phyloP scores from a whole-genome alignment of 2,113 vertebrate species.

The Hydrolagus affinis region DNA sequence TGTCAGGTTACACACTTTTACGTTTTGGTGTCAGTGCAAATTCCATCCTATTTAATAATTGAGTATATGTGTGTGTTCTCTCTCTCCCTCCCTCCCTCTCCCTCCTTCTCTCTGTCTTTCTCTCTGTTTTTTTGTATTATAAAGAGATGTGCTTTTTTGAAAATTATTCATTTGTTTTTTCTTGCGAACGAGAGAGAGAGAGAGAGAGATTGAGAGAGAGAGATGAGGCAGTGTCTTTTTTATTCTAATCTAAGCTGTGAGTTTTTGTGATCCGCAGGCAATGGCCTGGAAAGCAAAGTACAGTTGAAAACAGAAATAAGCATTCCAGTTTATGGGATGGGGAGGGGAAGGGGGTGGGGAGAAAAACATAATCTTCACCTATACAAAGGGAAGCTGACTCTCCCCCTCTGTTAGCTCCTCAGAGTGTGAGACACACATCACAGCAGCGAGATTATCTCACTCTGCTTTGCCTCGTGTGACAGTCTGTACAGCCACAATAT shows the following conservation, averaged over 20 bases:
- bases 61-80: constrained; percentile 19
- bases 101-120: too few species aligned
- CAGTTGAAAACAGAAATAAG: too few species aligned
- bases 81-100: too few species aligned
- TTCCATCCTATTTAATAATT: constrained; percentile 33
- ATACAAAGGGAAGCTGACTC: neutral
- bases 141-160: constrained; percentile 30
- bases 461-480: neutral
- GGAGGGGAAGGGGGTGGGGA: too few species aligned
- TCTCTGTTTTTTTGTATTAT: too few species aligned
- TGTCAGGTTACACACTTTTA: constrained; percentile 41
- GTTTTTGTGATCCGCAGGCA: constrained; percentile 24
- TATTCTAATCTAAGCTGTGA: constrained; percentile 27
- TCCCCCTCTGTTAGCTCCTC: neutral
- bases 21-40: constrained; percentile 31
- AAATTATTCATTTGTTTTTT: constrained; percentile 22
- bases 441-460: neutral
- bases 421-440: neutral
- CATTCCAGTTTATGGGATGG: neutral
- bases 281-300: constrained; percentile 12
- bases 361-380: neutral
- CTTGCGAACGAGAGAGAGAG: too few species aligned
- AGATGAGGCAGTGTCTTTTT: neutral
- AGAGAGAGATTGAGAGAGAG: too few species aligned
- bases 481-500: neutral